Evolutionary conservation across 1,140 invertebrate genomes (phyloP).

Genomic region (Apocrypta bakeri): DNA sequence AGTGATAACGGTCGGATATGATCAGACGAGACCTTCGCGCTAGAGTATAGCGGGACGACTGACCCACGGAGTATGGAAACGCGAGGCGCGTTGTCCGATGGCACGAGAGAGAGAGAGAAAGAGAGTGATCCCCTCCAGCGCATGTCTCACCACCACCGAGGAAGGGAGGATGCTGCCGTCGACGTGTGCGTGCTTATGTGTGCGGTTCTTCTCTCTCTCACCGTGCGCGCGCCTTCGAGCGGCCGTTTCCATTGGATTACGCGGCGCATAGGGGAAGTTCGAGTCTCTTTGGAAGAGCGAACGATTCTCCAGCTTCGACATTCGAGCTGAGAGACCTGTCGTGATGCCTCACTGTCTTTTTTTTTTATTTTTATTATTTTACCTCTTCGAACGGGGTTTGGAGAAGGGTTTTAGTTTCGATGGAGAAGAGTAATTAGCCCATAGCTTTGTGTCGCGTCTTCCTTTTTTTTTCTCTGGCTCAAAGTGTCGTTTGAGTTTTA

Average conservation of each 20-base stretch:
- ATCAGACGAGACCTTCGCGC: slow-evolving; percentile 54
- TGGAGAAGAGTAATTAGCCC: slow-evolving; percentile 10
- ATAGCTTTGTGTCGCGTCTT: background rate
- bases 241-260: slow-evolving; percentile 14
- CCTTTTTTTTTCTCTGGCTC: background rate
- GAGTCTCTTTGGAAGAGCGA: background rate
- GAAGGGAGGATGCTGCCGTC: slow-evolving; percentile 8
- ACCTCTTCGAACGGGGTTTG: background rate
- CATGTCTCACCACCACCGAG: slow-evolving; percentile 26
- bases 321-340: background rate
- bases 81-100: slow-evolving; percentile 31
- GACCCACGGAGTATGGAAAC: slow-evolving; percentile 47
- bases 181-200: background rate
- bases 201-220: background rate
- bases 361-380: too few relatives aligned
- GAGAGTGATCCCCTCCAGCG: slow-evolving; percentile 21
- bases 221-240: slow-evolving; percentile 8
- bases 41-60: slow-evolving; percentile 62
- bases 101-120: slow-evolving; percentile 34
- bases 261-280: background rate
- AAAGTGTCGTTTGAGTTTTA: too few relatives aligned
- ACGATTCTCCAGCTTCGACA: background rate
- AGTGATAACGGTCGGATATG: background rate
- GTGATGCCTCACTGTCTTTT: background rate
- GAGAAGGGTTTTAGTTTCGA: background rate